Conservation (phyloP, 2,888 invertebrate species). For the Halocaridina rubra region DNA sequence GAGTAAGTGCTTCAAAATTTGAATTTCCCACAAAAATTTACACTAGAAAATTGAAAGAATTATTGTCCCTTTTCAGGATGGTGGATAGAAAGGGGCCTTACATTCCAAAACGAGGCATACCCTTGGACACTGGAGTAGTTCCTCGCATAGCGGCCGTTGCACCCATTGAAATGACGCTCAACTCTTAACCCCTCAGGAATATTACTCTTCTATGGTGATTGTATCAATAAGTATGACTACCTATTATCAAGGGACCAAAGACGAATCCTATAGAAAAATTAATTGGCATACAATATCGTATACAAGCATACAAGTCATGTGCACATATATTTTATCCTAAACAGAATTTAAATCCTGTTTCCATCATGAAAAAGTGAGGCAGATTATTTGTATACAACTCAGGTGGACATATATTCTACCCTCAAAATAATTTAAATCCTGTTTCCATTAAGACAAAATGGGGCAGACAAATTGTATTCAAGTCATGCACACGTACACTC, state of each 20-base stretch:
- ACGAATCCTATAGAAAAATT: background rate
- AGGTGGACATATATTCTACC: too few species aligned
- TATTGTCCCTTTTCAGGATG: conserved; percentile 77
- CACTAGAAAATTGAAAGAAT: background rate
- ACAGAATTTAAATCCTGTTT: too few species aligned
- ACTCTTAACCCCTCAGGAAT: background rate
- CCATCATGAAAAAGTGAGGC: too few species aligned
- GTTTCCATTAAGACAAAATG: too few species aligned
- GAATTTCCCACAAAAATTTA: background rate
- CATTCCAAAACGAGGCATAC: conserved; percentile 82
- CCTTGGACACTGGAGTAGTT: conserved; percentile 59
- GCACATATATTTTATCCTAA: too few species aligned
- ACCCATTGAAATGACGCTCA: background rate
- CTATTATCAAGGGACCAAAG: background rate
- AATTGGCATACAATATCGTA: too few species aligned
- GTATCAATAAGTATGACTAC: background rate
- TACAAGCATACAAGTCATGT: too few species aligned
- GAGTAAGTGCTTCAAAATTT: background rate
- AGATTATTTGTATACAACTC: too few species aligned
- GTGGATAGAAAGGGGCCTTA: conserved; percentile 89
- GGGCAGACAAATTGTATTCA: too few species aligned
- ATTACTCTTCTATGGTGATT: background rate
- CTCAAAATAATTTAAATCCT: too few species aligned
- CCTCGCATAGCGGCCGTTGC: conserved; percentile 43
- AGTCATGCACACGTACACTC: too few species aligned